Base-by-base conservation (phyloP, 2,888 invertebrate genomes). In the Orchestes rusci region DNA sequence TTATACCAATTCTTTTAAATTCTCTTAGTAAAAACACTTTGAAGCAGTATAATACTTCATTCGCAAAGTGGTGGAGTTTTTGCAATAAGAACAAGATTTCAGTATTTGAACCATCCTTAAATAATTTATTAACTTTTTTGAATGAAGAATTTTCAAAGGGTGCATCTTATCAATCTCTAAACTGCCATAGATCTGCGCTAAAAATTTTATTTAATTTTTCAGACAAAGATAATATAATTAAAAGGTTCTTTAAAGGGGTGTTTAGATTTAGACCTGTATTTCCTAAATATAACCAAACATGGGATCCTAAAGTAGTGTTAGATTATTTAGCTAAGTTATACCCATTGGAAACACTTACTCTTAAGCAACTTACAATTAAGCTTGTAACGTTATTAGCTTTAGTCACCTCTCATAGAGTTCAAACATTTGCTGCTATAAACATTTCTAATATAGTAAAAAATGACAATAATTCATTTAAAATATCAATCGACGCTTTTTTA, bases 241-340 rank as follows among this genome's bases (percentile, higher is more conserved):
- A 53, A 43, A 31, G 55, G 15, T 56, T 55, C 44, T 45, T 57
- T n/a, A 56, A 46, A 35, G 53, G 54, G 1, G 44, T 55, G 2
- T 52, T 34, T n/a, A 53, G 48, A 19, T 18, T 54, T 30, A 52
- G 50, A 39, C 56, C 55, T 16, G 37, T 36, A 19, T 39, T 28
- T 41, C 50, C 53, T 7, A 52, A 43, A 42, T 56, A 61, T 46
- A 46, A 57, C 31, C 8, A n/a, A 12, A 59, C 50, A 1, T 62
- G 61, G 60, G 53, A 63, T 37, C 56, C 57, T 35, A 18, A 23
- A 23, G 10, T 7, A 7, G 23, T 23, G 5, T 23, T 23, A 23
- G 23, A 23, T 5, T 23, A 23, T 8, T 23, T 51, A 16, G 16
- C n/a, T n/a, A 31, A 2, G n/a, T 30, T 16, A 35, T 23, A 7